Percentiles rank a stretch among this genome's conserved stretches.
Conservation (phyloP, 2,797 vertebrate genomes). For the Myotis myotis region DNA sequence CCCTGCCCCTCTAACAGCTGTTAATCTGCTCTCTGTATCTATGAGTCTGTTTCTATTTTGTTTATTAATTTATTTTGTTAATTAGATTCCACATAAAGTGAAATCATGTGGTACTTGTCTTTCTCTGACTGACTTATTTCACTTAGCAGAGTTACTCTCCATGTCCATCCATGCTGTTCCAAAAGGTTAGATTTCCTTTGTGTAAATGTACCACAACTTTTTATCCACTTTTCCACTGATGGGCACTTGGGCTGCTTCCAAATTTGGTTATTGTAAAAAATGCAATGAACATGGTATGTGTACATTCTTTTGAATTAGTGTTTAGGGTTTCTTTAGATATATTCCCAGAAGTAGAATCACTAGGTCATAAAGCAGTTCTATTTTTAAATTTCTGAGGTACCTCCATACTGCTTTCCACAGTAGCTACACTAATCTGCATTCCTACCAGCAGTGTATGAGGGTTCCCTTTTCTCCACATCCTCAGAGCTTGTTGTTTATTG, state of each 20-base stretch:
- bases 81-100: not conserved
- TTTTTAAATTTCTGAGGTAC: not conserved
- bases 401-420: not conserved
- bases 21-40: not conserved
- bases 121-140: not conserved
- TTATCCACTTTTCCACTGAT: not conserved
- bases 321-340: not conserved
- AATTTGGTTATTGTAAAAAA: not conserved
- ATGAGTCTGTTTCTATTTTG: not conserved
- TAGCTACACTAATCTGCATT: not conserved
- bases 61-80: not conserved
- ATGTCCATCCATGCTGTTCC: not conserved
- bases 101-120: not conserved
- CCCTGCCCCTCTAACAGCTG: not conserved
- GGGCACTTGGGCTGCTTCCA: not conserved
- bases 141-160: not conserved
- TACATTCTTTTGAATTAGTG: not conserved
- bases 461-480: not conserved
- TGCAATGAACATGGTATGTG: not conserved
- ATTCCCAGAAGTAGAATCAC: not conserved
- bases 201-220: not conserved
- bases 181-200: not conserved
- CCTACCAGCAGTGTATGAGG: not conserved
- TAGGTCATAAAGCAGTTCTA: not conserved
- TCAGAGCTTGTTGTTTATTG: not conserved